Evolutionary conservation across 2,888 invertebrate species (phyloP), one percentile per base, ranked within the genome.

Genomic region (Sinelater perroti): DNA sequence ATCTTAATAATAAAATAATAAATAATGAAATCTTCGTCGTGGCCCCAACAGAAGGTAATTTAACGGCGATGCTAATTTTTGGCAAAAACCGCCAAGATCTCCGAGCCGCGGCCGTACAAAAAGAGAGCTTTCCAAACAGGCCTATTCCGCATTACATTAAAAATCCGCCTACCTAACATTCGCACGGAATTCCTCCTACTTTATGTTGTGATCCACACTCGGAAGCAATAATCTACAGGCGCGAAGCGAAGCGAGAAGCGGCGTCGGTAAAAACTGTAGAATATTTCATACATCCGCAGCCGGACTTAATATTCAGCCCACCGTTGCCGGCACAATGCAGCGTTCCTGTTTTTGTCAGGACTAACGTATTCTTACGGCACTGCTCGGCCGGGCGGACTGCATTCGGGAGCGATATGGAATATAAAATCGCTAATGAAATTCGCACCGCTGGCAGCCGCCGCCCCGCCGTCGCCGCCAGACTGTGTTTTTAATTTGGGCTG

Each of bases 221-320:
- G 46, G 40, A 38, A 35, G 60, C 49, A 53, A 56, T 60, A 53
- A 60, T 56, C 44, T 60, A 49, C 56, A 56, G 60, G 36, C 53
- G 24, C 52, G 47, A 49, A 54, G 49, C 53, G 50, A 51, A 56
- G 42, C 24, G 36, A 17, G 36, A 21, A n/a, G 36, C 21, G 47
- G 33, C 20, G 33, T 36, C 26, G 16, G 47, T 36, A 49, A 49
- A 50, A 50, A 54, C 44, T 44, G 56, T 56, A 36, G 40, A 54
- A 62, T 62, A 62, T 60, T 62, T 62, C 57, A 57, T 57, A 52
- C 60, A 51, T 56, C 56, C 46, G 52, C 52, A 53, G 49, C 50
- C 57, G 57, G 57, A 64, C 62, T 64, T 64, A 64, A 62, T 60
- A 64, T 64, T 64, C 64, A 46, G 52, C 56, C 47, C 61, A 60